phyloP scores from a whole-genome alignment of 2,113 vertebrate genomes.

The Ictidomys tridecemlineatus region DNA sequence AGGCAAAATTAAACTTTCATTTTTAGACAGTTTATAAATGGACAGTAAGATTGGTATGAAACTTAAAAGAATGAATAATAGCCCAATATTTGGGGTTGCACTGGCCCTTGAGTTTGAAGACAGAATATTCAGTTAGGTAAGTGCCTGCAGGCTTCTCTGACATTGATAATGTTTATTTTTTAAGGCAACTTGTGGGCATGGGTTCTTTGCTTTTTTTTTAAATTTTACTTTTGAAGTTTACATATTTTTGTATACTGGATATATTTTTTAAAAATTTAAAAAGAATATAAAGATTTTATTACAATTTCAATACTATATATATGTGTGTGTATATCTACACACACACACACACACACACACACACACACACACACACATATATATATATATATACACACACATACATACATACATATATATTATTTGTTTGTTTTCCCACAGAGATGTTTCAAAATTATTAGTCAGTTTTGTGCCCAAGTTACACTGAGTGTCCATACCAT shows the following conservation, averaged over 20 bases:
- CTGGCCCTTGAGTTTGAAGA: neutral
- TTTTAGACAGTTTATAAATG: neutral
- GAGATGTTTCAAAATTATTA: neutral
- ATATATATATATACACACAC: neutral
- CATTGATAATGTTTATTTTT: neutral
- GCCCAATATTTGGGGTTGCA: accelerated
- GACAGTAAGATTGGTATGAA: neutral
- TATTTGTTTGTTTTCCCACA: neutral
- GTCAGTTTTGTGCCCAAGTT: neutral
- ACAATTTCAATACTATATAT: neutral
- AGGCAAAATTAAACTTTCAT: neutral
- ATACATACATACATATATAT: accelerated
- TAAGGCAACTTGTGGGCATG: neutral
- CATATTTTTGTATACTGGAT: neutral
- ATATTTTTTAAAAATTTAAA: neutral
- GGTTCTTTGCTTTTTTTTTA: neutral
- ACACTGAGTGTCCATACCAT: neutral
- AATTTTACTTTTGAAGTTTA: neutral
- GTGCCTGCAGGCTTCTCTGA: neutral
- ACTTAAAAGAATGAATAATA: neutral
- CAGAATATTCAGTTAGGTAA: neutral
- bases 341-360: accelerated
- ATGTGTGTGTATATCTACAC: accelerated
- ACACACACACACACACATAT: neutral
- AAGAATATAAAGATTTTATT: neutral